Percentiles rank a stretch among this genome's conserved stretches.
These are phyloP conservation scores for Prionailurus viverrinus DNA, from an alignment of 2,113 vertebrate species.

Conservation along the genomic window DNA sequence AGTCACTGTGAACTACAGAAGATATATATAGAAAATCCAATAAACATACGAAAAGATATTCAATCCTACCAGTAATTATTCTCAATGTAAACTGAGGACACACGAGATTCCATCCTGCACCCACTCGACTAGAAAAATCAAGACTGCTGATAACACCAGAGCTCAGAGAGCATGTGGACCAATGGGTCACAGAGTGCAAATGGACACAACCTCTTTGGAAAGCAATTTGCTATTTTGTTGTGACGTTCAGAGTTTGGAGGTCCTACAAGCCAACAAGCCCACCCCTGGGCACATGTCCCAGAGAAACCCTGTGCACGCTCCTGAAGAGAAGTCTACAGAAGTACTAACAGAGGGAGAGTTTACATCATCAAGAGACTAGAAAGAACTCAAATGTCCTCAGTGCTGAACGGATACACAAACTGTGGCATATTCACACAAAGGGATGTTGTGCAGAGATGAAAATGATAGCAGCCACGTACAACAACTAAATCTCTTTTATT, in stretches of 20 bases:
- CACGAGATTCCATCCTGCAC: accelerated
- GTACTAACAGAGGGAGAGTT: background rate
- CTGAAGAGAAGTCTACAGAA: background rate
- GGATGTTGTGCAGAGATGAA: accelerated
- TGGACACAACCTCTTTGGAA: accelerated
- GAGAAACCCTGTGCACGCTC: background rate
- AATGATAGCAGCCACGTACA: accelerated
- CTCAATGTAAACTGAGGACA: background rate
- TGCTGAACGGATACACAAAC: accelerated
- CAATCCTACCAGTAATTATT: accelerated
- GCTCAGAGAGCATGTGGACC: accelerated
- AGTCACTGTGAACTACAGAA: no score
- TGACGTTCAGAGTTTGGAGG: background rate
- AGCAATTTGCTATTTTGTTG: background rate
- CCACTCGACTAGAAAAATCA: accelerated
- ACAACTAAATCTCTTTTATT: accelerated
- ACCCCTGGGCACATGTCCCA: accelerated
- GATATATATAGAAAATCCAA: accelerated
- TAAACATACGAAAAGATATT: accelerated
- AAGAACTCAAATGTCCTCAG: accelerated
- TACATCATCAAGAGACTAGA: accelerated
- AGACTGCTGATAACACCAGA: background rate
- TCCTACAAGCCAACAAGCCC: background rate
- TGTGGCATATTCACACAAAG: accelerated
- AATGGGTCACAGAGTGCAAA: accelerated